A percentile compares a stretch with the other conserved stretches of the same genome.
Evolutionary conservation across 2,113 vertebrate genomes (phyloP).

Genomic region (Condylura cristata): DNA sequence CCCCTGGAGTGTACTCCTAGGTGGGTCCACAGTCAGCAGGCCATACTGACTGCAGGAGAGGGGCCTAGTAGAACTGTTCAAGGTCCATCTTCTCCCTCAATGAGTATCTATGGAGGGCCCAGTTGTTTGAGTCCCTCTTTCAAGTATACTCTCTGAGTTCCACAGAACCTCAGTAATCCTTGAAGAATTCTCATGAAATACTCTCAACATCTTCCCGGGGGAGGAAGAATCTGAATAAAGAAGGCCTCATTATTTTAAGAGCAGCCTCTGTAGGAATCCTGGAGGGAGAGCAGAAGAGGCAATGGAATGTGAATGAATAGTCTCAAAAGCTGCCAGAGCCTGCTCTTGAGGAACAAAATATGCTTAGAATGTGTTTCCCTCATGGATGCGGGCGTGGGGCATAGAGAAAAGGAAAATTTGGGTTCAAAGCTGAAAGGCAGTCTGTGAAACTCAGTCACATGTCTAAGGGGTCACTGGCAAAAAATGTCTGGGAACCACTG

Average conservation of each 20-base stretch:
- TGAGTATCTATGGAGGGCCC: neutral
- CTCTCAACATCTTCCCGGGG: slow-evolving; percentile 44
- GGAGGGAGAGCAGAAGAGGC: slow-evolving; percentile 43
- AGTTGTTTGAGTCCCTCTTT: neutral
- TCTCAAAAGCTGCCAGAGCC: slow-evolving; percentile 59
- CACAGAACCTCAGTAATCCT: slow-evolving; percentile 15
- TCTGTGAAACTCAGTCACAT: slow-evolving; percentile 68
- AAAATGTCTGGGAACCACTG: slow-evolving; percentile 76
- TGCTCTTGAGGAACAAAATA: slow-evolving; percentile 77
- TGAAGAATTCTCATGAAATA: slow-evolving; percentile 60
- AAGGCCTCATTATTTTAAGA: slow-evolving; percentile 68
- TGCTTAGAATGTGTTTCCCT: slow-evolving; percentile 74
- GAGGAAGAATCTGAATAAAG: slow-evolving; percentile 61
- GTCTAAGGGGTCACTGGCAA: slow-evolving; percentile 55
- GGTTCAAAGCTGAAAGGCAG: slow-evolving; percentile 67
- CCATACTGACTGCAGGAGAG: neutral
- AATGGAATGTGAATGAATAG: slow-evolving; percentile 70
- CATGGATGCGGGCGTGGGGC: slow-evolving; percentile 20
- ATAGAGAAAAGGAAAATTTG: slow-evolving; percentile 57
- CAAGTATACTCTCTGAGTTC: neutral
- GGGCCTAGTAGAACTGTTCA: neutral
- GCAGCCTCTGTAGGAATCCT: slow-evolving; percentile 59
- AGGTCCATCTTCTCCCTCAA: neutral
- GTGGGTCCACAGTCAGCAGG: neutral
- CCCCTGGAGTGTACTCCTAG: neutral